Base-by-base conservation (phyloP, 1,140 invertebrate species). In the Gryon sp. region DNA sequence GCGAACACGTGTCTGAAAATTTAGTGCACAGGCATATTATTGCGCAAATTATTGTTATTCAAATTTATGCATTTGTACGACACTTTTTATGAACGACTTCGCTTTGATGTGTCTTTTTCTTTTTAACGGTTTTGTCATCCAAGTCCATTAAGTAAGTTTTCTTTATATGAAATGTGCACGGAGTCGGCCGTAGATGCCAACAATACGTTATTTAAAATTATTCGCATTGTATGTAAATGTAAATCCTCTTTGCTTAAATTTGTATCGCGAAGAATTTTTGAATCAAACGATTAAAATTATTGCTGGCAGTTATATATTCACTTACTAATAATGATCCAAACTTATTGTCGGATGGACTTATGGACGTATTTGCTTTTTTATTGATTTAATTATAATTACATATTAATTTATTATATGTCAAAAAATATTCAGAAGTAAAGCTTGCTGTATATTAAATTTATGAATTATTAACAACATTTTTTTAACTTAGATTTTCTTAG, bases 151-250 rank as follows among this genome's bases (percentile, higher is more conserved):
- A 73, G 50, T 57, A 57, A 63, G 16, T 73, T 63, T 73, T 55
- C 48, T 72, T 55, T 34, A 30, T 62, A 34, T 53, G 9, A 72
- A 22, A 40, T 20, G 45, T 40, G 19, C 7, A 45, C 26, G 28
- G 50, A 36, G 24, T 53, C 41, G 18, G 55, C 26, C n/a, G 32
- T 19, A 26, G 50, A 32, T 1, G 36, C 32, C 14, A 50, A n/a
- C 26, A 73, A 52, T 52, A 52, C 16, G 28, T 74, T 60, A 60
- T 73, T 73, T 57, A n/a, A 59, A 52, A 65, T 74, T 65, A 66
- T 66, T 38, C 45, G 52, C 45, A 74, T 74, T 74, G 70, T 74
- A 74, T 74, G 70, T 60, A 66, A 74, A 74, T 74, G 59, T 66
- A 66, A 66, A 74, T 66, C 70, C 34, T 50, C 60, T 60, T 74